Evolutionary conservation across 2,797 vertebrate species (phyloP).

Genomic region (Tachyglossus aculeatus): DNA sequence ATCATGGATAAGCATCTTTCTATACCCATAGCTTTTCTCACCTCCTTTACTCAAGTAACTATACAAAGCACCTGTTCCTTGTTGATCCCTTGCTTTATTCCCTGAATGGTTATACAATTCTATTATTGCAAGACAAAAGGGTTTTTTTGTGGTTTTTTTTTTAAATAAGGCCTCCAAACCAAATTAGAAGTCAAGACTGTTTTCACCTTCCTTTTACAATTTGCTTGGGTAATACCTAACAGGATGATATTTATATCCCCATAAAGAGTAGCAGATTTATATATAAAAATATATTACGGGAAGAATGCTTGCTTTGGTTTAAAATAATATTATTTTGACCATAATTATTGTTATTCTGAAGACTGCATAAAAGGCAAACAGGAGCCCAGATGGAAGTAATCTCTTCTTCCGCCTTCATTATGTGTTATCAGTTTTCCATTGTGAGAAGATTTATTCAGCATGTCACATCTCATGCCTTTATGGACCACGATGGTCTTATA

Average conservation of each 20-base stretch:
- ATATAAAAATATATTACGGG: too few relatives aligned
- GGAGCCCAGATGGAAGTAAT: too few relatives aligned
- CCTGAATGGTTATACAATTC: neutral
- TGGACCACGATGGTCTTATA: neutral
- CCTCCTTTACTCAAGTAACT: too few relatives aligned
- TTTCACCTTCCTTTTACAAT: neutral
- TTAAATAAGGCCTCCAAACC: constrained; percentile 8
- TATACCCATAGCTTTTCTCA: too few relatives aligned
- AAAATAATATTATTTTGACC: too few relatives aligned
- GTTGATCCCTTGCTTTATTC: constrained; percentile 8
- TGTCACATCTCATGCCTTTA: neutral
- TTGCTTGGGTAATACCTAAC: constrained; percentile 15
- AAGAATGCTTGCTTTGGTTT: neutral
- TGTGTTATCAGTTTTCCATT: neutral
- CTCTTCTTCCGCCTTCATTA: neutral
- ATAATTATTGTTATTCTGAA: fast-evolving
- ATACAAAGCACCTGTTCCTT: too few relatives aligned
- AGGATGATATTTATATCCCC: too few relatives aligned
- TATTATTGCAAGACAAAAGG: too few relatives aligned
- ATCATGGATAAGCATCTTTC: too few relatives aligned
- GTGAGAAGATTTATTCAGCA: neutral
- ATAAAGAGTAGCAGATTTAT: too few relatives aligned
- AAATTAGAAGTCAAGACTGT: neutral
- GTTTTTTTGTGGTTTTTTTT: too few relatives aligned
- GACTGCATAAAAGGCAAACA: neutral